Evolutionary conservation across 64 coral and sea anemone species (phyloP).

Genomic region (Montipora efflorescens): DNA sequence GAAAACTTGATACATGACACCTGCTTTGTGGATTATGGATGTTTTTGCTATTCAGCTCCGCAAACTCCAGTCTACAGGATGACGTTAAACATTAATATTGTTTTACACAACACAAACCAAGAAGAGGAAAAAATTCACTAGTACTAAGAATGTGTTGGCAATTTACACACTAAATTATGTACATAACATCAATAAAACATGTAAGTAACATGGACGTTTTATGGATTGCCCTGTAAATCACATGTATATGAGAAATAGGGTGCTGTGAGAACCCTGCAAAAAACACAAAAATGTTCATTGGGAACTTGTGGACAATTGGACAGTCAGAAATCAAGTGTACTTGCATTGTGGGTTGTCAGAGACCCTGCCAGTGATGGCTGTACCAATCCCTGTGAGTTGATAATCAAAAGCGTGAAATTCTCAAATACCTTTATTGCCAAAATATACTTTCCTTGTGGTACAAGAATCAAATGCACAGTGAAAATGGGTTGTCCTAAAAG

Average conservation of each 20-base stretch:
- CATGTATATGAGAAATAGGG: constrained; percentile 11
- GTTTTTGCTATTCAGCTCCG: background rate
- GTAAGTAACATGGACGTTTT: constrained; percentile 1
- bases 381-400: background rate
- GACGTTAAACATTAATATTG: background rate
- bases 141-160: background rate
- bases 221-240: constrained; percentile 1
- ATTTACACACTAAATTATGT: background rate
- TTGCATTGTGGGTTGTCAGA: constrained; percentile 8
- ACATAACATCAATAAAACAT: background rate
- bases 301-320: background rate
- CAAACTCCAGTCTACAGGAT: background rate
- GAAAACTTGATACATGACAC: background rate
- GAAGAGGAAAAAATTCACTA: background rate
- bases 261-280: constrained; percentile 12
- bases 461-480: constrained; percentile 6
- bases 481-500: background rate
- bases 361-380: constrained; percentile 5
- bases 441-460: constrained; percentile 13
- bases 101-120: background rate
- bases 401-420: background rate
- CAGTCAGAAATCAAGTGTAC: background rate
- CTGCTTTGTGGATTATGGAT: background rate
- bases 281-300: background rate
- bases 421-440: constrained; percentile 18